Evolutionary conservation across 2,113 vertebrate genomes (phyloP).

Genomic region (Lycaon pictus): DNA sequence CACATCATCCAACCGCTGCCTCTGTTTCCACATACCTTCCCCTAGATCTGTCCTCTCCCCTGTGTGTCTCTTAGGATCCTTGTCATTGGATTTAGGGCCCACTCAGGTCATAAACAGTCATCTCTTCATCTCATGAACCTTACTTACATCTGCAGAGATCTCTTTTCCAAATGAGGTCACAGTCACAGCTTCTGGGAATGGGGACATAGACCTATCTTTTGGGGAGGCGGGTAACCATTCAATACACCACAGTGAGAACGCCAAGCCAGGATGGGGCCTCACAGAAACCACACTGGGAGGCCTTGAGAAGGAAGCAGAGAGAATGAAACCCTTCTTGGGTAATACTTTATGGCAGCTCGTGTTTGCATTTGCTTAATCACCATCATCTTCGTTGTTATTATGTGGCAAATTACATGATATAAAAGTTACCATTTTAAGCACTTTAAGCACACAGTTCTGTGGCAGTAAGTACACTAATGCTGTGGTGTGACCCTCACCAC

Average conservation of each 20-base stretch:
- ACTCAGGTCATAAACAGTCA: background rate
- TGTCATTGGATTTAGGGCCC: conserved; percentile 15
- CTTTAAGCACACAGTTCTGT: background rate
- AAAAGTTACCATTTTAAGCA: background rate
- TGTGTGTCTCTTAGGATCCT: background rate
- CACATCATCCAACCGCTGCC: background rate
- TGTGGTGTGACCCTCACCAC: background rate
- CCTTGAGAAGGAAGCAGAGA: background rate
- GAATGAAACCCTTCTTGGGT: conserved; percentile 30
- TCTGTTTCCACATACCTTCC: background rate
- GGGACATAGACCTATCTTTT: background rate
- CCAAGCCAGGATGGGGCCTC: background rate
- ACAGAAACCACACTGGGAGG: background rate
- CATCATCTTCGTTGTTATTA: background rate
- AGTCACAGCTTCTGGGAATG: background rate
- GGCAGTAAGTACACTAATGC: background rate
- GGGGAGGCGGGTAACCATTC: background rate
- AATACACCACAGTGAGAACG: background rate
- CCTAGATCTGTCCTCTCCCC: background rate
- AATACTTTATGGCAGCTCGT: background rate
- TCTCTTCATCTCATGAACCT: conserved; percentile 3
- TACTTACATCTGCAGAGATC: conserved; percentile 12
- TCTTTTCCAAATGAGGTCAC: conserved; percentile 33
- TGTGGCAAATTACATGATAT: background rate
- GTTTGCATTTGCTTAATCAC: conserved; percentile 15